Evolutionary conservation across 2,797 vertebrate genomes (phyloP).

Genomic region (Dendrocincla fuliginosa): DNA sequence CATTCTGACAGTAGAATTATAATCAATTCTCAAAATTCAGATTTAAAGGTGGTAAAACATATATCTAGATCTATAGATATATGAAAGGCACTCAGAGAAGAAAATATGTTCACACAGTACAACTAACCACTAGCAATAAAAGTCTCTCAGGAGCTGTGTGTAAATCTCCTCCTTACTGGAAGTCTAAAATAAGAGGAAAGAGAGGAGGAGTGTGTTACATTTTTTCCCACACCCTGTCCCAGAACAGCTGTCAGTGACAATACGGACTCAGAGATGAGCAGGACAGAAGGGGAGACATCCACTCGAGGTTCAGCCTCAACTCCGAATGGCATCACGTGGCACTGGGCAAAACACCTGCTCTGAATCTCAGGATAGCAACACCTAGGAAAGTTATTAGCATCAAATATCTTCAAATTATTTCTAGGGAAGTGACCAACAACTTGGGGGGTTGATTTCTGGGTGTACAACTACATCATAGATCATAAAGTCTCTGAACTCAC

Average conservation of each 20-base stretch:
- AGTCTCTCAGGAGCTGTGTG: not conserved
- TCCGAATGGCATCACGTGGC: not conserved
- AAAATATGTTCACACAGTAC: not conserved
- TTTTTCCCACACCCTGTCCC: not conserved
- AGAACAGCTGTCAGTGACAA: not conserved
- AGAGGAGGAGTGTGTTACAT: not conserved
- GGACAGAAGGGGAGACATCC: not conserved
- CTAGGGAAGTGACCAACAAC: not conserved
- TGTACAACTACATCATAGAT: accelerated
- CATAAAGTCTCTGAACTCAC: not conserved
- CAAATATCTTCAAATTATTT: not conserved
- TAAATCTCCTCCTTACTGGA: conserved; percentile 40
- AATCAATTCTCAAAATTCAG: conserved; percentile 11
- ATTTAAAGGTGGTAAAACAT: conserved; percentile 25
- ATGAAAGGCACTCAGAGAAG: conserved; percentile 10
- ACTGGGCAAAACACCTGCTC: not conserved
- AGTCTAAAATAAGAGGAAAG: not conserved
- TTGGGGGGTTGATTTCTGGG: not conserved
- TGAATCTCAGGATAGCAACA: accelerated
- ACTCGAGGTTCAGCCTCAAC: not conserved
- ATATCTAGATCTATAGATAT: not conserved
- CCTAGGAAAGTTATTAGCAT: not conserved
- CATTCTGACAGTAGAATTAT: not conserved
- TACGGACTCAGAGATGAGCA: not conserved
- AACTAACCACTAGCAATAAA: conserved; percentile 4